phyloP scores from a whole-genome alignment of 2,888 invertebrate species.

The Hyppa rectilinea region DNA sequence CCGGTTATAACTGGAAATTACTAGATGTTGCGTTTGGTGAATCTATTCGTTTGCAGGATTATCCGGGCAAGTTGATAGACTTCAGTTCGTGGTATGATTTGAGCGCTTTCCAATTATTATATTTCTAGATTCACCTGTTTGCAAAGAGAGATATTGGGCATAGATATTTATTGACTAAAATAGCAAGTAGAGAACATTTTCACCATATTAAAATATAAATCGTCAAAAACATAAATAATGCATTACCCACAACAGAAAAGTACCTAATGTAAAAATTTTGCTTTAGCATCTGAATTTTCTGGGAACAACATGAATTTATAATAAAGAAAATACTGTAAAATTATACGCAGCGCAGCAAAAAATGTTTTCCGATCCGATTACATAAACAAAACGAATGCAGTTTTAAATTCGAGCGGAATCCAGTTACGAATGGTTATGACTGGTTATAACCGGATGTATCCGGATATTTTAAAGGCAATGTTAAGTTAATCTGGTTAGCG shows the following conservation, averaged over 20 bases:
- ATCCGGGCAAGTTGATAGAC: constrained; percentile 10
- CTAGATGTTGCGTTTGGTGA: constrained; percentile 20
- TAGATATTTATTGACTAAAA: background rate
- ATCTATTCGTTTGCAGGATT: constrained; percentile 23
- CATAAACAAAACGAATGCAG: constrained; percentile 58
- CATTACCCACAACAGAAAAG: too few species aligned
- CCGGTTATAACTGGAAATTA: constrained; percentile 47
- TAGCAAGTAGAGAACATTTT: background rate
- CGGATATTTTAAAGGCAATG: constrained; percentile 48
- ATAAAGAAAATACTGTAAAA: constrained; percentile 16
- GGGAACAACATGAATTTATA: constrained; percentile 8
- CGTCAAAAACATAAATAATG: background rate
- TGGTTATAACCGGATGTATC: constrained; percentile 34
- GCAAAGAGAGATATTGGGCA: background rate
- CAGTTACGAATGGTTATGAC: constrained; percentile 58
- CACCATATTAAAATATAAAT: background rate
- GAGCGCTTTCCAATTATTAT: background rate
- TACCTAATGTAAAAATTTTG: background rate
- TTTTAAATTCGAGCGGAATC: constrained; percentile 50
- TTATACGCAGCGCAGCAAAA: constrained; percentile 9
- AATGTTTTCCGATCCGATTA: constrained; percentile 32
- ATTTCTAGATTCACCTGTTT: background rate
- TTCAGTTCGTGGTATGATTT: constrained; percentile 16
- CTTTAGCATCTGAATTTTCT: background rate
- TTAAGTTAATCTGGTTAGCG: constrained; percentile 50